Conservation (phyloP, 2,113 vertebrate species). For the Rhipidura dahli region DNA sequence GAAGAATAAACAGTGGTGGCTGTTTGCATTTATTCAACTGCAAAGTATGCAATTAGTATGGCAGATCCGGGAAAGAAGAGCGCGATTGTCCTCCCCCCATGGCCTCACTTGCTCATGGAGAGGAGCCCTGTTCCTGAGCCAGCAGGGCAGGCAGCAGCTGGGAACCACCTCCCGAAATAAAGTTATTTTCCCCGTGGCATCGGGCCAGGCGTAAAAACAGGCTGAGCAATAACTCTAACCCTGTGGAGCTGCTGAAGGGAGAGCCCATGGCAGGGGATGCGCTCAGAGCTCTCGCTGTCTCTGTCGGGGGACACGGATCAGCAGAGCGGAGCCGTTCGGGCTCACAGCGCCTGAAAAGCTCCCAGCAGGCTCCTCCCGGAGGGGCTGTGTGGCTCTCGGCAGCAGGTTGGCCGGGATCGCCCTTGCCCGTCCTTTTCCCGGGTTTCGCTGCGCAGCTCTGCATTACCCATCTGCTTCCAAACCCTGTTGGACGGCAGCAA, state of each 20-base stretch:
- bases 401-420: not conserved
- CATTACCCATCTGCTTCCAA: not conserved
- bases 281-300: not conserved
- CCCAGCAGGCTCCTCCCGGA: not conserved
- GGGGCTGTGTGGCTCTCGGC: accelerated
- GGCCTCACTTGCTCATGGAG: not conserved
- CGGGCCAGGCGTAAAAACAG: not conserved
- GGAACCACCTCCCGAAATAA: not conserved
- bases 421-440: not conserved
- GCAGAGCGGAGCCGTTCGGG: not conserved
- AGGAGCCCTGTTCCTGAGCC: not conserved
- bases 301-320: accelerated
- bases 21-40: slow-evolving; percentile 28
- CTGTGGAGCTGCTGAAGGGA: not conserved
- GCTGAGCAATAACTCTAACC: not conserved
- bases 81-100: not conserved
- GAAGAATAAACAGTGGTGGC: not conserved
- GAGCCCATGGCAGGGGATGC: not conserved
- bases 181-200: not conserved
- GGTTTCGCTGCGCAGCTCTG: not conserved
- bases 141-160: not conserved
- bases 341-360: not conserved
- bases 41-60: slow-evolving; percentile 23
- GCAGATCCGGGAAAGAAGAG: not conserved
- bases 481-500: accelerated